Evolutionary conservation across 2,888 invertebrate genomes (phyloP), one percentile per base, ranked within the genome.

Genomic region (Fabriciana adippe): DNA sequence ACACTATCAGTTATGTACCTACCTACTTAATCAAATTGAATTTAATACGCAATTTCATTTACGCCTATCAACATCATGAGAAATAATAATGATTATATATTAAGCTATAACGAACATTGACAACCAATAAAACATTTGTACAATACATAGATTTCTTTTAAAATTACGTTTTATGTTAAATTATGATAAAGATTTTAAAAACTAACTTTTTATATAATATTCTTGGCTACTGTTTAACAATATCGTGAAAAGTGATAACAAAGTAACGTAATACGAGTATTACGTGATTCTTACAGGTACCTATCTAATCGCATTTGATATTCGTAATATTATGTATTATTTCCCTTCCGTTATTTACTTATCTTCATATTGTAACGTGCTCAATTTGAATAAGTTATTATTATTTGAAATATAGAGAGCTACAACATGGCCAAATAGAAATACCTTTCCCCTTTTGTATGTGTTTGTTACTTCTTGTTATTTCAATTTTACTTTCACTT

Each of bases 401-500:
- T 54, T 31, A 31, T 54, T 54, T 31, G 35, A 48, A 60, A 31
- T 21, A 59, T 21, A 21, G 26, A 66, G 18, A 54, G 60, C 21
- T 54, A 45, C 18, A 62, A 60, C 45, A 45, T 16, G 53, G 53
- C 53, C 18, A 47, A 31, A 59, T 60, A 65, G 53, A 65, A 18
- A 65, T 45, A 31, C 60, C 60, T 60, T 59, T 65, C 59, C 48
- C 54, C 35, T 60, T 65, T 60, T 60, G 48, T 53, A 18, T 47
- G 41, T 53, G 41, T 35, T 51, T 61, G 51, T 63, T 56, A 45
- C 47, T 57, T 59, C 47, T 57, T 59, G 55, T 21, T 59, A 64
- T 65, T 68, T 67, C 70, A 66, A 65, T 64, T 68, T 69, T 55
- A 73, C 74, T 74, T 74, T 74, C 74, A 74, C 74, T 74, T 65